Percentiles rank a stretch among this genome's conserved stretches.
Evolutionary conservation across 2,797 vertebrate species (phyloP).

Genomic region (Acridotheres tristis): DNA sequence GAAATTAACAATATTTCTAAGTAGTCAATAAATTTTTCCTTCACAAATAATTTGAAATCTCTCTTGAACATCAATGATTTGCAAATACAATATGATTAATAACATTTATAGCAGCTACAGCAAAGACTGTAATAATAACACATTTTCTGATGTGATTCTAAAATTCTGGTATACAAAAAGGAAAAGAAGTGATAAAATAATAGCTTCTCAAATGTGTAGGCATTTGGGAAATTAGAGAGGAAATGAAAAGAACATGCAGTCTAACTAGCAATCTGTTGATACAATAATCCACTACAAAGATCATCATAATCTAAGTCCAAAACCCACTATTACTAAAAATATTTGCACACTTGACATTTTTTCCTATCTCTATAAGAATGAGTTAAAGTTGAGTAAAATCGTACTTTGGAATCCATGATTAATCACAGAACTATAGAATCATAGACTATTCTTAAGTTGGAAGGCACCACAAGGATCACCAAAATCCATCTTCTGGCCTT

Average conservation of each 20-base stretch:
- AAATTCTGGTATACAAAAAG: not conserved
- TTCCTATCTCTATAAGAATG: not conserved
- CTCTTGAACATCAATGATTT: not conserved
- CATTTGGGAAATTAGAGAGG: not conserved
- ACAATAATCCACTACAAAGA: not conserved
- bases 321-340: not conserved
- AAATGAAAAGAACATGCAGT: not conserved
- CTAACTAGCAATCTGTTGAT: not conserved
- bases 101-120: not conserved
- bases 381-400: not conserved
- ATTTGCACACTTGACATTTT: not conserved
- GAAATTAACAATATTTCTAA: not conserved
- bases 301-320: not conserved
- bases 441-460: not conserved
- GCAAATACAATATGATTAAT: rapidly evolving
- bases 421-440: not conserved
- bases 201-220: not conserved
- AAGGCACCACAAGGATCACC: not conserved
- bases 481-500: not conserved
- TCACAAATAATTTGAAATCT: not conserved
- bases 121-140: not conserved
- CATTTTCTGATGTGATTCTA: not conserved
- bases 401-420: not conserved
- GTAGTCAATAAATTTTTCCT: not conserved
- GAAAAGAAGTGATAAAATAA: not conserved